phyloP scores from a whole-genome alignment of 1,140 invertebrate genomes.

The Lucilia cuprina region DNA sequence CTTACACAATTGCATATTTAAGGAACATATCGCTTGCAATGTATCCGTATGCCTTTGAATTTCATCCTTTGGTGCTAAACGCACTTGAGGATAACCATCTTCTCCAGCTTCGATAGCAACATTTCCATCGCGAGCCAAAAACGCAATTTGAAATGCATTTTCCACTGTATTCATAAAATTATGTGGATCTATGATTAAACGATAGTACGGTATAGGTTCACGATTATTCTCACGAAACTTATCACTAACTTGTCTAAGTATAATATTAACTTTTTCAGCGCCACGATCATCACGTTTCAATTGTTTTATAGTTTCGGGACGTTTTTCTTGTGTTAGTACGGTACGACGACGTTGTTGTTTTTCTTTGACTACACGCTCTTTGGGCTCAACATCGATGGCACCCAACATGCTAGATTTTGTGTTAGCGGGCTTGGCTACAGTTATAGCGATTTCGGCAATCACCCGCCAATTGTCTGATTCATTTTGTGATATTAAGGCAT shows the following conservation, averaged over 20 bases:
- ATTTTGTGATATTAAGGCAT: constrained; percentile 30
- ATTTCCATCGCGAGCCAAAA: constrained; percentile 39
- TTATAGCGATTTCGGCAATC: constrained; percentile 17
- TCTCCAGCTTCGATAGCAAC: constrained; percentile 36
- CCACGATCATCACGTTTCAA: constrained; percentile 40
- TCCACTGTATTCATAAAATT: constrained; percentile 45
- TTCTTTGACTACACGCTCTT: constrained; percentile 33
- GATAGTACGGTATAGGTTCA: constrained; percentile 40
- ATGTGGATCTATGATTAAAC: constrained; percentile 43
- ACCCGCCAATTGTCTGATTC: constrained; percentile 37
- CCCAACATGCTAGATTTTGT: constrained; percentile 40
- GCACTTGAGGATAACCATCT: constrained; percentile 40
- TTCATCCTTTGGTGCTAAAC: constrained; percentile 30
- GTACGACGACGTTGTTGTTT: constrained; percentile 25
- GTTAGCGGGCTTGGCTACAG: neutral
- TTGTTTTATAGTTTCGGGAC: constrained; percentile 38
- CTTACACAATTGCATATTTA: constrained; percentile 36
- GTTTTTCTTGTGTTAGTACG: constrained; percentile 27
- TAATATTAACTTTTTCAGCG: constrained; percentile 40
- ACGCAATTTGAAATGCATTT: constrained; percentile 44
- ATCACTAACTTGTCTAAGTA: constrained; percentile 36
- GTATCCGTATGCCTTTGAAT: constrained; percentile 20
- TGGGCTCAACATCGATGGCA: constrained; percentile 37
- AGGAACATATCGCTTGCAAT: constrained; percentile 36
- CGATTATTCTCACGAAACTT: constrained; percentile 31